These are phyloP conservation scores for Burhinus oedicnemus DNA, from an alignment of 2,113 vertebrate genomes.

Conservation along the genomic window DNA sequence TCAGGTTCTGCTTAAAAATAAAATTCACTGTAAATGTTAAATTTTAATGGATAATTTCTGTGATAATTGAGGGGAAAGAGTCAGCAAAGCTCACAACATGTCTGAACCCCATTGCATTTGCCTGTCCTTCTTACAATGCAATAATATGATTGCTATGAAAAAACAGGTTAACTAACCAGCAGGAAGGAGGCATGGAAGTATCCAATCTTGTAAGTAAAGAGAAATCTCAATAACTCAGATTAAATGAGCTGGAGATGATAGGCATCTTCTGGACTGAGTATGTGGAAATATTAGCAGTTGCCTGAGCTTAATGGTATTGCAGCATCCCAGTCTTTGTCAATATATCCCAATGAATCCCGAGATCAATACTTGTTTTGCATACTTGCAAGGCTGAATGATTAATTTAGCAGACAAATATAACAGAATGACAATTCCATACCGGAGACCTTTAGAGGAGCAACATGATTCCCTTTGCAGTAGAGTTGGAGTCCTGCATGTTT, in stretches of 20 bases:
- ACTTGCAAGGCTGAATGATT: neutral
- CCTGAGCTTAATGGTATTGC: neutral
- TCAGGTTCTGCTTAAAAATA: neutral
- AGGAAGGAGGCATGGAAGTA: neutral
- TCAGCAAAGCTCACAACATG: neutral
- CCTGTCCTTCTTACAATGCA: neutral
- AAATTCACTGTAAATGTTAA: neutral
- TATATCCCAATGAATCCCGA: neutral
- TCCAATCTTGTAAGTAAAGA: neutral
- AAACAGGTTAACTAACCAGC: neutral
- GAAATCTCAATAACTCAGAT: neutral
- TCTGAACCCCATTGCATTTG: neutral
- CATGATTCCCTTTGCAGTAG: neutral
- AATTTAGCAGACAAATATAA: neutral
- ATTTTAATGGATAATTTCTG: neutral
- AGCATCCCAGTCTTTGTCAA: neutral
- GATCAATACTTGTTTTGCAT: neutral
- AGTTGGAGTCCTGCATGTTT: neutral
- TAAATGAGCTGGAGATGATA: neutral
- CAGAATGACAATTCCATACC: neutral
- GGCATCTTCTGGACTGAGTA: neutral
- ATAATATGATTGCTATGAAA: neutral
- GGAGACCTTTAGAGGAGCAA: neutral
- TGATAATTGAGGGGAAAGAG: neutral
- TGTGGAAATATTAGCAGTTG: neutral